Evolutionary conservation across 2,797 vertebrate species (phyloP).

Genomic region (Ceryle rudis): DNA sequence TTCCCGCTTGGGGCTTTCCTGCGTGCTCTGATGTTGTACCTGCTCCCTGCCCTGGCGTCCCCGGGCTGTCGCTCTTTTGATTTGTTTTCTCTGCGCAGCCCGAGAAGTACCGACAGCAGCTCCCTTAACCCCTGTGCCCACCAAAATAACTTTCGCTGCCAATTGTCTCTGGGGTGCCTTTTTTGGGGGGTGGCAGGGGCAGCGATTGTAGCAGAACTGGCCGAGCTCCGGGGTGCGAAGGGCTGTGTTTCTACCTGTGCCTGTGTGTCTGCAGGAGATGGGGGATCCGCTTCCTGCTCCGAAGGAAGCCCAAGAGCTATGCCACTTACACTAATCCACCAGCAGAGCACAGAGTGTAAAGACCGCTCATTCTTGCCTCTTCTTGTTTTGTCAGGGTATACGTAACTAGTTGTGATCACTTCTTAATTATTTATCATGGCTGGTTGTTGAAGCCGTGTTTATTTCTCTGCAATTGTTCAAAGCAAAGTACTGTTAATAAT

Average conservation of each 20-base stretch:
- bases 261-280: too few species aligned
- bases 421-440: not conserved
- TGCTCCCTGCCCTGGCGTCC: not conserved
- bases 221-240: accelerated
- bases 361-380: accelerated
- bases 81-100: accelerated
- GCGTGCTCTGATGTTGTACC: too few species aligned
- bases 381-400: accelerated
- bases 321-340: accelerated
- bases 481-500: not conserved
- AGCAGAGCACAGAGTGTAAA: not conserved
- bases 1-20: too few species aligned
- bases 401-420: accelerated
- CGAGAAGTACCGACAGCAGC: accelerated
- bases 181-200: accelerated
- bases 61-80: too few species aligned
- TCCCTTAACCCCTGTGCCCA: accelerated
- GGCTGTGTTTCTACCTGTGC: too few species aligned
- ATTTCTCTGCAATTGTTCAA: not conserved
- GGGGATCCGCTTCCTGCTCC: not conserved
- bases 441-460: not conserved
- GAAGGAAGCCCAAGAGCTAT: accelerated
- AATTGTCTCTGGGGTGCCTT: too few species aligned
- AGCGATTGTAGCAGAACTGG: not conserved
- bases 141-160: accelerated